Base-by-base conservation (phyloP, 2,888 invertebrate genomes). In the Caenorhabditis sp. region DNA sequence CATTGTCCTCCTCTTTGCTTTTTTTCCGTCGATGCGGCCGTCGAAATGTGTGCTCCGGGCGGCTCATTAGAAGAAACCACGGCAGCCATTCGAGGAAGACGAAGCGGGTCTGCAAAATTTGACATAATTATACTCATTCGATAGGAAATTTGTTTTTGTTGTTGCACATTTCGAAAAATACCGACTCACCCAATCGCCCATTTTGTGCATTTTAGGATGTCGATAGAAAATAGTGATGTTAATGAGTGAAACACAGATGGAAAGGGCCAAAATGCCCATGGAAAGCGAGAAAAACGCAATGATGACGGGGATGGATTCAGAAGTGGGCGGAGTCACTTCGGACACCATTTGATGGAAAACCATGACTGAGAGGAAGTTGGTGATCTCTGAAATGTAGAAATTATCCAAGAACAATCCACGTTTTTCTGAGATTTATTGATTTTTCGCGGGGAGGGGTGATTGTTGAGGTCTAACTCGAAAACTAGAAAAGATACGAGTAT, bases 241-340 rank as follows among this genome's bases (percentile, higher is more conserved):
- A 17, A 89, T 77, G 2, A 89, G 79, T 8, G 88, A 88, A 46
- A 87, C 83, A 27, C 89, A 83, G 58, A 89, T 87, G 6, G 88
- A 87, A 7, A 83, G 76, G 7, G 88, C 88, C 17, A 86, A 73
- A 22, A 85, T 77, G 6, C 86, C 68, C 66, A 85, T 82, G 6
- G 85, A 85, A 24, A 85, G 68, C 22, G 87, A 85, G 76, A 89
- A 89, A 68, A 88, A 89, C 3, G 87, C 85, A 17, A 85, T 98
- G 94, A 98, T 95, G 91, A 97, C 93, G 91, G 98, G 97, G 92
- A 98, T 94, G 90, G 97, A 96, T 92, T 97, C 97, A 91, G 97
- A 97, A 91, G 97, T 96, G 50, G 95, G 95, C 91, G 97, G 95
- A 93, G 96, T 94, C 92, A 95, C 95, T 93, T 96, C 95, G 88